phyloP scores from a whole-genome alignment of 1,140 invertebrate genomes.

The Drosophila arawakana region DNA sequence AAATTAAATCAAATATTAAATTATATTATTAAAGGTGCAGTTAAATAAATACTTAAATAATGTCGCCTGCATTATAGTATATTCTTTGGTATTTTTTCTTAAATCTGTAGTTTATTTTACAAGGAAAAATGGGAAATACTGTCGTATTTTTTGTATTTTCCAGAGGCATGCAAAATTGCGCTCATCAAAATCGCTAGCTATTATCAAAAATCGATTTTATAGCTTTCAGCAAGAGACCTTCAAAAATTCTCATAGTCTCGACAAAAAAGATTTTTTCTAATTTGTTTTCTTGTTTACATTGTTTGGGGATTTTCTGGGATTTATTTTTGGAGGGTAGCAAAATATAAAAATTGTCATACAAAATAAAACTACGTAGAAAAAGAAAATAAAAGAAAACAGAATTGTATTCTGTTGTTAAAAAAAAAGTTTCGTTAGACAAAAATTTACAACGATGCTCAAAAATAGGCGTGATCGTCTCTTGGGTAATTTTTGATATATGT shows the following conservation, averaged over 20 bases:
- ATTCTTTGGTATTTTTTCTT: conserved; percentile 6
- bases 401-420: conserved; percentile 24
- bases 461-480: conserved; percentile 76
- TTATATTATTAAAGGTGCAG: conserved; percentile 60
- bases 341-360: conserved; percentile 53
- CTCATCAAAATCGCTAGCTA: conserved; percentile 33
- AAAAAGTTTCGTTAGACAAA: conserved; percentile 46
- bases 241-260: conserved; percentile 77
- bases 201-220: conserved; percentile 31
- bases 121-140: conserved; percentile 24
- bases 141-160: conserved; percentile 27
- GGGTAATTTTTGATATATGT: conserved; percentile 9
- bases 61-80: conserved; percentile 22
- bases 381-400: not conserved
- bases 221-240: conserved; percentile 64
- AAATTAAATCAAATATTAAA: conserved; percentile 30
- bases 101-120: conserved; percentile 1
- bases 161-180: conserved; percentile 62
- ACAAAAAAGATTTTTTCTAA: conserved; percentile 59
- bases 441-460: conserved; percentile 81
- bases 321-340: conserved; percentile 34
- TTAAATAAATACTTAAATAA: conserved; percentile 63
- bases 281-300: conserved; percentile 9
- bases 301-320: conserved; percentile 27
- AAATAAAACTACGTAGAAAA: conserved; percentile 54